phyloP scores from a whole-genome alignment of 2,113 vertebrate genomes.

The Philantomba maxwellii region DNA sequence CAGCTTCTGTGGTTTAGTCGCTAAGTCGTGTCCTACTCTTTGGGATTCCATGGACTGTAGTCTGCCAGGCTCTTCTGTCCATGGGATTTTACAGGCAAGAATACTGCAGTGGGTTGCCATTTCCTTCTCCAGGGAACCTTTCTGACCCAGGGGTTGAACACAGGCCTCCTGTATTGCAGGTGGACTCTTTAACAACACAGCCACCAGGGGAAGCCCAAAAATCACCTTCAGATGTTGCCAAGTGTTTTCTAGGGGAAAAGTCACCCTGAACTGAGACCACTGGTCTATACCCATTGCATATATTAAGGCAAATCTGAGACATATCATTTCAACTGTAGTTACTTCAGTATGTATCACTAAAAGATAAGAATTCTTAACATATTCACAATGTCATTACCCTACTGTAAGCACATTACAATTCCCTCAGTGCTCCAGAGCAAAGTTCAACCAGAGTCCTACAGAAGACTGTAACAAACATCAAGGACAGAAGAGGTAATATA shows the following conservation, averaged over 20 bases:
- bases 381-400: not conserved
- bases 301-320: not conserved
- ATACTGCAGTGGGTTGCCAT: not conserved
- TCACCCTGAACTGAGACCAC: not conserved
- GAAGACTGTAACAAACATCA: not conserved
- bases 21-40: not conserved
- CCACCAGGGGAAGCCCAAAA: not conserved
- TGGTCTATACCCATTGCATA: not conserved
- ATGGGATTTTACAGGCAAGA: not conserved
- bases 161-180: not conserved
- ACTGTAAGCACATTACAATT: not conserved
- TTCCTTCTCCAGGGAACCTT: not conserved
- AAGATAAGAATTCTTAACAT: not conserved
- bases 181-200: not conserved
- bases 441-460: not conserved
- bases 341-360: not conserved
- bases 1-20: not conserved
- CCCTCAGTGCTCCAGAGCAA: not conserved
- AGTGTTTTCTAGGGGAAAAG: not conserved
- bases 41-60: not conserved
- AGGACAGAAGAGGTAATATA: not conserved
- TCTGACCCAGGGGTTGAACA: not conserved
- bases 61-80: not conserved
- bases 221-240: not conserved
- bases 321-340: not conserved